Evolutionary conservation across 2,797 vertebrate genomes (phyloP).

Genomic region (Balearica regulorum): DNA sequence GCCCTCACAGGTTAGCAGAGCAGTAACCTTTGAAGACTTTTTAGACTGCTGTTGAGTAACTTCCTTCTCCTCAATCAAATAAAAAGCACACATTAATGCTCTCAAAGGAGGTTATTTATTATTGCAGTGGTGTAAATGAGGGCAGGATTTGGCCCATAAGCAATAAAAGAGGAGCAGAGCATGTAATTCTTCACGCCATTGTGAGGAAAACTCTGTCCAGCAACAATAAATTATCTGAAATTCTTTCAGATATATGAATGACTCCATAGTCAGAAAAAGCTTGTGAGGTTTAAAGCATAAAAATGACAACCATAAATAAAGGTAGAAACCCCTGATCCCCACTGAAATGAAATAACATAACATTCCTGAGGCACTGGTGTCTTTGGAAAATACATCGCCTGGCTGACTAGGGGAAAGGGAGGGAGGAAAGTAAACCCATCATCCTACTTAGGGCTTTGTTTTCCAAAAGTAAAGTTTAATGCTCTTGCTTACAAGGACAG

Average conservation of each 20-base stretch:
- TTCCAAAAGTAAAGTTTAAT: not conserved
- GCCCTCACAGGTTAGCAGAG: not conserved
- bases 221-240: slow-evolving; percentile 67
- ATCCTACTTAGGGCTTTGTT: not conserved
- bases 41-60: not conserved
- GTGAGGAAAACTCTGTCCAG: slow-evolving; percentile 33
- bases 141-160: not conserved
- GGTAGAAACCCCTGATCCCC: slow-evolving; percentile 28
- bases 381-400: slow-evolving; percentile 63
- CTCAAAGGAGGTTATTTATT: slow-evolving; percentile 14
- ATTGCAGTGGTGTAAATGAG: slow-evolving; percentile 14
- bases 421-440: not conserved
- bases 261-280: slow-evolving; percentile 40
- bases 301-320: slow-evolving; percentile 71
- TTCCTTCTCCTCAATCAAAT: not conserved
- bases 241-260: slow-evolving; percentile 52
- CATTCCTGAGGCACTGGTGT: slow-evolving; percentile 47
- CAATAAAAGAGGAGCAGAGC: slow-evolving; percentile 47
- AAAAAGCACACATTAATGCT: not conserved
- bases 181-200: slow-evolving; percentile 42
- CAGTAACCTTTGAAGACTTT: not conserved
- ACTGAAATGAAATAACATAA: slow-evolving; percentile 55
- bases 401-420: not conserved
- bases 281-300: slow-evolving; percentile 61
- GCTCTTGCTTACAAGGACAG: not conserved